Conservation (phyloP, 1,140 invertebrate genomes). For the Myzus persicae region DNA sequence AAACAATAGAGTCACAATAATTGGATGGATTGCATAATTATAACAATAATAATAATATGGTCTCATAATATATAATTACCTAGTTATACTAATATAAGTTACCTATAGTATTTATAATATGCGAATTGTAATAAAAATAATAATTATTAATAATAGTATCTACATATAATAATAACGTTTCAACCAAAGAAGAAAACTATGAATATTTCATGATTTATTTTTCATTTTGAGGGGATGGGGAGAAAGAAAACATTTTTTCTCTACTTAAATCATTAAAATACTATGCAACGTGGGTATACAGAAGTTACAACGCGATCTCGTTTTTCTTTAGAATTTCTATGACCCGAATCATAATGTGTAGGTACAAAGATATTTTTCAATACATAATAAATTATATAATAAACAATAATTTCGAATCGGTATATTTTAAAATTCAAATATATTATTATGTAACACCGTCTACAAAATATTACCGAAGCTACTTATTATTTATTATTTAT, state of each 20-base stretch:
- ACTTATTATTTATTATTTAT: neutral
- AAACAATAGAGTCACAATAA: neutral
- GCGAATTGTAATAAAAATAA: neutral
- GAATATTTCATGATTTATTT: neutral
- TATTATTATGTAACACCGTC: neutral
- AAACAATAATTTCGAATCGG: neutral
- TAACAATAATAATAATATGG: conserved; percentile 8
- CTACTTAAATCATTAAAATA: neutral
- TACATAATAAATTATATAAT: neutral
- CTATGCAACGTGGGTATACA: neutral
- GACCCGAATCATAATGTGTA: neutral
- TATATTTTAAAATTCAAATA: neutral
- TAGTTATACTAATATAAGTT: neutral
- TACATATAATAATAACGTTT: neutral
- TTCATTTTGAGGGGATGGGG: neutral
- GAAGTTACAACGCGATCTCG: neutral
- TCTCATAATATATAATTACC: neutral
- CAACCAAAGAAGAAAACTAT: neutral
- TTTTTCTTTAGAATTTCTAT: neutral
- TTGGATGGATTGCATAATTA: neutral
- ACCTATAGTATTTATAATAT: neutral
- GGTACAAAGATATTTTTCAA: neutral
- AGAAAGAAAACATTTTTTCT: neutral
- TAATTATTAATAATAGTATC: neutral
- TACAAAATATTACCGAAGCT: neutral